Evolutionary conservation across 2,113 vertebrate genomes (phyloP).

Genomic region (Lasiurus cinereus): DNA sequence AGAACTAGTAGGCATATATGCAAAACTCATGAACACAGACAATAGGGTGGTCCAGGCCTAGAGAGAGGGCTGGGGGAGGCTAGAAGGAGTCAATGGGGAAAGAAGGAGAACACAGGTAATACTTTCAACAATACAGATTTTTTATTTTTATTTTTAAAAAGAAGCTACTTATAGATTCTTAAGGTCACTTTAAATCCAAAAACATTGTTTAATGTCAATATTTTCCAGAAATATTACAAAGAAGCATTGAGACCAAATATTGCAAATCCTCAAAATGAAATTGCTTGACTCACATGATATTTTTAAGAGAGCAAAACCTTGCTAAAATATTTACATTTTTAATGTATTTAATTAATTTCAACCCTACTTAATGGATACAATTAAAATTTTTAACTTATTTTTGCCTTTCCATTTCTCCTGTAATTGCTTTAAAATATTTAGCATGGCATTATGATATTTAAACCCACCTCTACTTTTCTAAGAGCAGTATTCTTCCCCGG

Average conservation of each 20-base stretch:
- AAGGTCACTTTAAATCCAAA: conserved; percentile 3
- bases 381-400: background rate
- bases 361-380: background rate
- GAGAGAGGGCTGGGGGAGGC: no score
- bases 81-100: no score
- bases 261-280: conserved; percentile 28
- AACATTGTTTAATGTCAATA: background rate
- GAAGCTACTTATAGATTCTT: background rate
- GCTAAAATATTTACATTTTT: background rate
- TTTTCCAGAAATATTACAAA: conserved; percentile 16
- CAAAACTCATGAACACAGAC: no score
- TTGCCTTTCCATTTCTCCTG: conserved; percentile 43
- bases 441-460: conserved; percentile 43
- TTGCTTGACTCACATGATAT: background rate
- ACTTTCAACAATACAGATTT: no score
- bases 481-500: conserved; percentile 33
- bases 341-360: background rate
- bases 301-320: background rate
- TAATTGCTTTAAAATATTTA: conserved; percentile 73
- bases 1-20: no score
- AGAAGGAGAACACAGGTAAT: no score
- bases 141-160: background rate
- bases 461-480: conserved; percentile 65
- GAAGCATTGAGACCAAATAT: background rate
- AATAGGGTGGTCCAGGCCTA: no score